Conservation (phyloP, 2,888 invertebrate species). For the Meta bourneti region DNA sequence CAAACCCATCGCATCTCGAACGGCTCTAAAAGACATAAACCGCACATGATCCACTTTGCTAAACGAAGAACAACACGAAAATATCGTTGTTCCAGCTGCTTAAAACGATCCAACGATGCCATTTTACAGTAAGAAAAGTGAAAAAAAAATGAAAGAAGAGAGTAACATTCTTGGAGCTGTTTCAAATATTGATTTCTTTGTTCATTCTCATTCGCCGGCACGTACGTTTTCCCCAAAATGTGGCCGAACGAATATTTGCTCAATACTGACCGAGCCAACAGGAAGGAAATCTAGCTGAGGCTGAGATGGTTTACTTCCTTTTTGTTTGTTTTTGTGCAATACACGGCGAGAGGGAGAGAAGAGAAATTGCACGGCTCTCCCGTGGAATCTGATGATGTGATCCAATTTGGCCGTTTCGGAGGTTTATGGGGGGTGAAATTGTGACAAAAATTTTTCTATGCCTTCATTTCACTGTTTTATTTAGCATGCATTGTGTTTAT, state of each 20-base stretch:
- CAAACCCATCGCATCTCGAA: conserved; percentile 1
- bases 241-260: conserved; percentile 50
- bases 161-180: conserved; percentile 57
- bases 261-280: neutral
- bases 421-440: neutral
- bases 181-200: conserved; percentile 65
- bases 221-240: conserved; percentile 47
- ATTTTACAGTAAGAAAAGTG: conserved; percentile 26
- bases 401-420: neutral
- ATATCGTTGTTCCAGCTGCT: conserved; percentile 29
- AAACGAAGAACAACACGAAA: conserved; percentile 28
- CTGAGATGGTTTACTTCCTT: neutral
- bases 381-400: neutral
- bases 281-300: conserved; percentile 20
- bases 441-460: neutral
- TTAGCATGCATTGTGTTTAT: neutral
- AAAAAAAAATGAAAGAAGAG: conserved; percentile 4
- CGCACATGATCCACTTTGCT: conserved; percentile 48
- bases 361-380: neutral
- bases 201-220: conserved; percentile 49
- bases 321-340: neutral
- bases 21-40: conserved; percentile 31
- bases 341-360: neutral
- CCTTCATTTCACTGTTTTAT: neutral
- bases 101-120: conserved; percentile 37